Evolutionary conservation across 2,888 invertebrate species (phyloP), one percentile per base, ranked within the genome.

Genomic region (Eubasilissa splendida): DNA sequence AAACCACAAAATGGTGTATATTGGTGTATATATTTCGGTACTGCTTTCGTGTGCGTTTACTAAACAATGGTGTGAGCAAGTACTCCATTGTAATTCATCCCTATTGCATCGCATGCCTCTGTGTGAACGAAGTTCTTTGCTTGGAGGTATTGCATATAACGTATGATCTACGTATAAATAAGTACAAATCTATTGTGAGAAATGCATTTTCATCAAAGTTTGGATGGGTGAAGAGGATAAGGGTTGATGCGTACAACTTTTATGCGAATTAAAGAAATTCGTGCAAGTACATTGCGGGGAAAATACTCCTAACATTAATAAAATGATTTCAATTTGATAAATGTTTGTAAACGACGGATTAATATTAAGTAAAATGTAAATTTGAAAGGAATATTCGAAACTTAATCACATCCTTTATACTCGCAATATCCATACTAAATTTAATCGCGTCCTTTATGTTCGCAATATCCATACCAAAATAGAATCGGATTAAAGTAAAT

Each of bases 21-120:
- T 22, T 22, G 1, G 22, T 22, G 22, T 22, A 22, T 22, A 22
- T 8, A 58, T 3, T n/a, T n/a, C 71, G 56, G 33, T 56, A 73
- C 58, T 73, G 71, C 14, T 33, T 73, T 56, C 31, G 33, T 75
- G 59, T 42, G 50, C 60, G 50, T 75, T 75, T 75, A 12, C 60
- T 60, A 75, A 75, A 75, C 75, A 75, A 75, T 50, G 52, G 60
- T 75, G 22, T 42, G 22, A 7, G 14, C 63, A 75, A 42, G 50
- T 60, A n/a, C 50, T 52, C 73, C 42, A 59, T 75, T 75, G 75
- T 75, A 75, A 42, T 60, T 59, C 60, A 75, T 75, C 50, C 75
- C 75, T 56, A 31, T 65, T 65, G 22, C 22, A 22, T 11, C 31
- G 54, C 58, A 14, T 73, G 71, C 56, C 71, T 73, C 56, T 58